Base-by-base conservation (phyloP, 1,140 invertebrate genomes). In the Littorina saxatilis region DNA sequence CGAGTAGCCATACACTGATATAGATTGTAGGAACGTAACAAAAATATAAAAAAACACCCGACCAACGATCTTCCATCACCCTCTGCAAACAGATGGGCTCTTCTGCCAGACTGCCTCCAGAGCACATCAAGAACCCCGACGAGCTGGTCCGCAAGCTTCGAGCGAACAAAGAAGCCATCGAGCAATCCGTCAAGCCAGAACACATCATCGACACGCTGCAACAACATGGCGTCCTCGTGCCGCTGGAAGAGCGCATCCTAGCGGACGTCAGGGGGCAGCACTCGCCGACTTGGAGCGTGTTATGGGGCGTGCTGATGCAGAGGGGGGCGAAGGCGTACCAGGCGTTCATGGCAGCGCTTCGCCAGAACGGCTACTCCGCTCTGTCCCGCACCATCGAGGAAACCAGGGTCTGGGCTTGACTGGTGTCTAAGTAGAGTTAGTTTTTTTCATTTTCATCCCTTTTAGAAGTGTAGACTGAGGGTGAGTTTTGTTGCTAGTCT, bases 341-440 rank as follows among this genome's bases (percentile, higher is more conserved):
- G 50, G 75, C 80, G 13, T 84, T 84, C 70, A 74, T 81, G 83
- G 83, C 50, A 27, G 79, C 83, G 1, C 47, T 84, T n/a, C 29
- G 79, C n/a, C 75, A 81, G 39, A 72, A 79, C 23, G 79, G 66
- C 35, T 84, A 84, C 68, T 63, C 52, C 15, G 20, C 83, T 32
- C 63, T 84, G 9, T 79, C 75, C 47, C 79, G 79, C 75, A 73
- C 80, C 32, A 84, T 84, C 15, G 43, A 81, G 35, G 83, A 79
- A 17, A 84, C 80, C 3, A 37, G 43, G 76, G 76, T 78, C 43
- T n/a, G n/a, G n/a, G n/a, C n/a, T n/a, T n/a, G n/a, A n/a, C n/a
- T n/a, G n/a, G n/a, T n/a, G n/a, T n/a, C n/a, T n/a, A n/a, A n/a
- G n/a, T n/a, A n/a, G n/a, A n/a, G n/a, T n/a, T n/a, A n/a, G n/a